Evolutionary conservation across 2,888 invertebrate genomes (phyloP), one percentile per base, ranked within the genome.

Genomic region (Drosophila hamatofila): DNA sequence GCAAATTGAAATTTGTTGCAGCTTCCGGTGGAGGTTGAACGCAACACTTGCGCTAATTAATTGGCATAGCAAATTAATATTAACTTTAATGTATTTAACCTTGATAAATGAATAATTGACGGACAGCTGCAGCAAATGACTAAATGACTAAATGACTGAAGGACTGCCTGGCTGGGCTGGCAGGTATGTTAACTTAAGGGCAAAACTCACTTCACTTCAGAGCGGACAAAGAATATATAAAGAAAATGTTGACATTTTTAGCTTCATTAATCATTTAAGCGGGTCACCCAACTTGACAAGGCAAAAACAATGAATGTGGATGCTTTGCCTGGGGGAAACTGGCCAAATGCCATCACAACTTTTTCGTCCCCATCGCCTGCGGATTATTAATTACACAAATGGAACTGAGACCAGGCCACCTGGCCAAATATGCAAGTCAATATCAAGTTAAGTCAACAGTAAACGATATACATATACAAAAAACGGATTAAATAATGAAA

Each of bases 51-150:
- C 71, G 79, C 72, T 89, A 89, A 89, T 89, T 87, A 87, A 87
- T 87, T 82, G 81, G 55, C 68, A 69, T 52, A 65, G 74, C 66
- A 82, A 87, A 86, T 84, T 79, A 81, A 84, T 87, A 82, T 84
- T 74, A 84, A 77, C 77, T 80, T 74, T 77, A 88, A 82, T 86
- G 84, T 82, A 71, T 81, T 86, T 88, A 77, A 80, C 58, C 69
- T 73, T 86, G 84, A 89, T 89, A 82, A 86, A 86, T 86, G 87
- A 75, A 73, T 81, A 83, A 77, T 88, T 85, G 78, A 83, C 75
- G 74, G 71, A 67, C 74, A 79, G 70, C 68, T 61, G 65, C 49
- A 58, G 44, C 37, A 56, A 58, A 55, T 66, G 55, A 56, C 67
- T 30, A 58, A 58, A 55, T 66, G 55, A 56, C 67, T 23, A 51